phyloP scores from a whole-genome alignment of 2,113 vertebrate species.

The Cyphomyrus plagiostoma region DNA sequence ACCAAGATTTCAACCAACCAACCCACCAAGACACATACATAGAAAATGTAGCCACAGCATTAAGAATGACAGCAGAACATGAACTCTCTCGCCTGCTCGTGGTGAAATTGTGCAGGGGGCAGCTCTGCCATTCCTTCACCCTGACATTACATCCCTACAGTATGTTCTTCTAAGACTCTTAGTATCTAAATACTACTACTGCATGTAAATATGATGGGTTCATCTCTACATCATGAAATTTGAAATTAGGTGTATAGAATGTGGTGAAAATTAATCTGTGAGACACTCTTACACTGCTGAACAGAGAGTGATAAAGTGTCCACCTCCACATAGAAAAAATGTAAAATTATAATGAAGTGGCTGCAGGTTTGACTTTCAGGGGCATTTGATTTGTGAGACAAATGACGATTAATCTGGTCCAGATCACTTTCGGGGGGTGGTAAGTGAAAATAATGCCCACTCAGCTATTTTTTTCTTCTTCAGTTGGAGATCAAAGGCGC shows the following conservation, averaged over 20 bases:
- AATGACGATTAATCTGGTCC: constrained; percentile 69
- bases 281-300: background rate
- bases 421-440: constrained; percentile 43
- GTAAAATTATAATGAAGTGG: constrained; percentile 43
- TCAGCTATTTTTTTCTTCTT: constrained; percentile 68
- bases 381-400: constrained; percentile 49
- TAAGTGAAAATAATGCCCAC: constrained; percentile 73
- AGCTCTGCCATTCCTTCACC: background rate
- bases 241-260: background rate
- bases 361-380: constrained; percentile 51
- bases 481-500: constrained; percentile 72
- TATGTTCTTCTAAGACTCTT: background rate
- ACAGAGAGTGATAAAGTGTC: constrained; percentile 20
- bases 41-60: background rate
- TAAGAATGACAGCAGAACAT: background rate
- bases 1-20: background rate
- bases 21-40: background rate
- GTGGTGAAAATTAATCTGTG: background rate
- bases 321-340: constrained; percentile 22
- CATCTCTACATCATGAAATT: background rate
- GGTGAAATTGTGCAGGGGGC: background rate
- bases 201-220: background rate
- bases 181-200: background rate
- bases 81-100: background rate
- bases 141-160: background rate